Base-by-base conservation (phyloP, 2,888 invertebrate species). In the Acholoe squamosa region DNA sequence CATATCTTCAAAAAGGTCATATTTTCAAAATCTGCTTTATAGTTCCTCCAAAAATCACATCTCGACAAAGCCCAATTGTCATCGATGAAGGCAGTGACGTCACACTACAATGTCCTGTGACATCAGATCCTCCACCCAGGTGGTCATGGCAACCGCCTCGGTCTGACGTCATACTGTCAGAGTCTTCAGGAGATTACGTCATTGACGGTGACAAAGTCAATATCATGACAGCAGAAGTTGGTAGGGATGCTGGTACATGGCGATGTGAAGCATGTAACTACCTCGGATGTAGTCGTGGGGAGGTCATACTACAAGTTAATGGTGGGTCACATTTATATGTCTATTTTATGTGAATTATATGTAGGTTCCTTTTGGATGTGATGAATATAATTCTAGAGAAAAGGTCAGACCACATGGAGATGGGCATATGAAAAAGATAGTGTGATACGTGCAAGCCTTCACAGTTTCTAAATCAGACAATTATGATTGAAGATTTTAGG, bases 251-350 rank as follows among this genome's bases (percentile, higher is more conserved):
- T 7, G 89, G 89, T 0, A 31, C n/a, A 22, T 89, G 89, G 89
- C 61, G 67, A 34, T 89, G 89, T 33, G 34, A 67, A n/a, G 89
- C 89, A 3, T 89, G 89, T 67, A 89, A 89, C 89, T 89, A 67
- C 43, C 89, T 89, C 33, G 89, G 89, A 0, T 89, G 89, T 89
- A 12, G 28, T 34, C 61, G 33, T 22, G 71, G 89, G 0, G 14
- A 67, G 31, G 67, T 67, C 34, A 33, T 22, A 16, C 71, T 89
- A 12, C 31, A 33, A 12, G 89, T 89, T 16, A 43, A 67, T 19
- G 89, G 89, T 89, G 14, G 3, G 89, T 61, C 34, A 7, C 25
- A n/a, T n/a, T n/a, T n/a, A n/a, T n/a, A n/a, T n/a, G n/a, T n/a
- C n/a, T n/a, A n/a, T n/a, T n/a, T n/a, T n/a, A n/a, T n/a, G n/a